These are phyloP conservation scores for Ptilodon capucinus DNA, from an alignment of 2,888 invertebrate species.

Conservation along the genomic window DNA sequence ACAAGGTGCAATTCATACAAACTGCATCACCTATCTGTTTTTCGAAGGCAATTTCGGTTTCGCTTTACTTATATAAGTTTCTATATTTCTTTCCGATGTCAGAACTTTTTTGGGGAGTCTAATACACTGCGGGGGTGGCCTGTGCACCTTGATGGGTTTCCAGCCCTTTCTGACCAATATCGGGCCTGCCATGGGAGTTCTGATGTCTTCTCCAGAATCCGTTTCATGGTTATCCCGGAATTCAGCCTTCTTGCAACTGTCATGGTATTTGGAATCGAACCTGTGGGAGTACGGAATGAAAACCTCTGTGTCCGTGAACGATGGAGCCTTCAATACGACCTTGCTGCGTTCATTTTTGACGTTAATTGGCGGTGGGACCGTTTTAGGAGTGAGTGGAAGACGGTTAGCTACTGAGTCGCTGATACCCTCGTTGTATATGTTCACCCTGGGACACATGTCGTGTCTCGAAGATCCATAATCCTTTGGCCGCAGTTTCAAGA, in stretches of 20 bases:
- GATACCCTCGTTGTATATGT: slow-evolving; percentile 64
- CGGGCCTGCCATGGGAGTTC: not conserved
- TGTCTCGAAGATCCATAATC: not conserved
- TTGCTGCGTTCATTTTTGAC: slow-evolving; percentile 17
- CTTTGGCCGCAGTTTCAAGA: slow-evolving; percentile 13
- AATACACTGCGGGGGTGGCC: slow-evolving; percentile 9
- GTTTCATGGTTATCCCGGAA: slow-evolving; percentile 14
- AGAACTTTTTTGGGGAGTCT: slow-evolving; percentile 47
- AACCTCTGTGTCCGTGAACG: slow-evolving; percentile 8
- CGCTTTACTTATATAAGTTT: slow-evolving; percentile 26
- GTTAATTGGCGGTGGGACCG: slow-evolving; percentile 11
- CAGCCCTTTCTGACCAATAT: slow-evolving; percentile 3
- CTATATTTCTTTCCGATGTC: slow-evolving; percentile 46
- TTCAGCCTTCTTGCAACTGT: slow-evolving; percentile 37
- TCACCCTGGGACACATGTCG: slow-evolving; percentile 29
- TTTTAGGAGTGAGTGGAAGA: slow-evolving; percentile 7
- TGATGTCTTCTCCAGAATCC: slow-evolving; percentile 26
- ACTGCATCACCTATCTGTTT: not conserved
- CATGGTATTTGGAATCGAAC: slow-evolving; percentile 53
- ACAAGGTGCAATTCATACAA: not conserved
- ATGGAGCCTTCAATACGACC: slow-evolving; percentile 10
- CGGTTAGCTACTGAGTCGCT: slow-evolving; percentile 38
- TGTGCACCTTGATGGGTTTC: not conserved
- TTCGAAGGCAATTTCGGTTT: not conserved
- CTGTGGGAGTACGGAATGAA: slow-evolving; percentile 48